A percentile compares a stretch with the other conserved stretches of the same genome.
phyloP scores from a whole-genome alignment of 2,888 invertebrate genomes.

The Keiferia lycopersicella region DNA sequence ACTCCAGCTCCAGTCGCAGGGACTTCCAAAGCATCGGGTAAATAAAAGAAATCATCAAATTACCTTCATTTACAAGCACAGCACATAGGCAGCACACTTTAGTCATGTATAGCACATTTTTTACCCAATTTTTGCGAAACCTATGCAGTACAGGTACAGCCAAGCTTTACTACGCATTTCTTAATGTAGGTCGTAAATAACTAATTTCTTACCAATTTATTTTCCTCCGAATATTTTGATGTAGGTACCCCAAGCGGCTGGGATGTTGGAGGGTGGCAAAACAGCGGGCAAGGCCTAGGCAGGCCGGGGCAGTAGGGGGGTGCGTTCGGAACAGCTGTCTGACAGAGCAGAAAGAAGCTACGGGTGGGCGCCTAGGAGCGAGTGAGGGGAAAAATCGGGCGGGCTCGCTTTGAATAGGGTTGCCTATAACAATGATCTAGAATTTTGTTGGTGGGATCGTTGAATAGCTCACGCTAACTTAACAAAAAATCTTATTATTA shows the following conservation, averaged over 20 bases:
- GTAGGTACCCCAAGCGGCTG: not conserved
- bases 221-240: not conserved
- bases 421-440: not conserved
- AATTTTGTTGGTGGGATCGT: too few species aligned
- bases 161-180: too few species aligned
- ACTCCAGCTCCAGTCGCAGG: not conserved
- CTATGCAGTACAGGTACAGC: too few species aligned
- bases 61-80: not conserved
- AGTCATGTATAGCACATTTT: too few species aligned
- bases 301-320: not conserved
- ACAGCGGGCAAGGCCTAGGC: too few species aligned
- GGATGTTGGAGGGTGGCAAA: not conserved
- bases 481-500: too few species aligned
- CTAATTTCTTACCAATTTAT: not conserved
- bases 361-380: not conserved
- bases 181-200: too few species aligned
- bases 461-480: too few species aligned
- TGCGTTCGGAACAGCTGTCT: slow-evolving; percentile 18
- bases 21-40: slow-evolving; percentile 12
- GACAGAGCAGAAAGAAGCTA: slow-evolving; percentile 7
- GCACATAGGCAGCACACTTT: not conserved
- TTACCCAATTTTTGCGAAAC: too few species aligned
- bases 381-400: slow-evolving; percentile 10
- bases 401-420: not conserved
- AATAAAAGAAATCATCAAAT: not conserved